phyloP scores from a whole-genome alignment of 2,797 vertebrate species.

The Microctenopoma lineatum region DNA sequence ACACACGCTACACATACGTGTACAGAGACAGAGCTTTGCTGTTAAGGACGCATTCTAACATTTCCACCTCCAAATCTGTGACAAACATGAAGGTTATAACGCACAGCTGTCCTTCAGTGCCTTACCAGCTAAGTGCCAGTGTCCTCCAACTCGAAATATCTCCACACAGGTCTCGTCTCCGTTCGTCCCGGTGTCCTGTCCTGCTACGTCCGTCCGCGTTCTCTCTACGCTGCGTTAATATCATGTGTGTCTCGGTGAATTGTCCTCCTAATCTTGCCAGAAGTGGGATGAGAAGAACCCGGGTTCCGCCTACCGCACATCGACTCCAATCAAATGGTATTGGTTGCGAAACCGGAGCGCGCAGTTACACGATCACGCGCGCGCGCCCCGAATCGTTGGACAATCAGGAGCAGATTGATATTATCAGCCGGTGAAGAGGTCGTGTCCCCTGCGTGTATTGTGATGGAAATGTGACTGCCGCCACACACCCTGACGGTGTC shows the following conservation, averaged over 20 bases:
- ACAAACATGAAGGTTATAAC: neutral
- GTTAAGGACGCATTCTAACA: neutral
- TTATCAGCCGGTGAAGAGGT: neutral
- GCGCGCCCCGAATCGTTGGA: slow-evolving; percentile 28
- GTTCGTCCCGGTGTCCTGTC: slow-evolving; percentile 40
- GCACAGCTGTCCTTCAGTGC: neutral
- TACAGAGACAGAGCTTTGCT: neutral
- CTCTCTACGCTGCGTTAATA: slow-evolving; percentile 45
- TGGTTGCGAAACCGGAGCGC: slow-evolving; percentile 35
- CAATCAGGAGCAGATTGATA: neutral
- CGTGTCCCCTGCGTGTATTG: neutral
- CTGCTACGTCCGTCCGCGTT: slow-evolving; percentile 46
- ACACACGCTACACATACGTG: neutral
- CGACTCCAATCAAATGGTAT: slow-evolving; percentile 62
- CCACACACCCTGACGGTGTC: neutral
- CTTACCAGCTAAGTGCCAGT: slow-evolving; percentile 69
- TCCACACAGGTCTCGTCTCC: slow-evolving; percentile 57
- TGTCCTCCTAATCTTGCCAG: slow-evolving; percentile 67
- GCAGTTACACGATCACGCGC: slow-evolving; percentile 35
- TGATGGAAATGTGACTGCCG: neutral
- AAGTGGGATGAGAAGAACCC: slow-evolving; percentile 71
- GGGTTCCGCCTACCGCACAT: slow-evolving; percentile 75
- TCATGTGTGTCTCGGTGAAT: slow-evolving; percentile 62
- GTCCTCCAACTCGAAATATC: slow-evolving; percentile 72
- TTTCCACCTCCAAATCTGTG: neutral